Percentiles rank a stretch among this genome's conserved stretches.
Evolutionary conservation across 2,888 invertebrate species (phyloP).

Genomic region (Tupiocoris notatus): DNA sequence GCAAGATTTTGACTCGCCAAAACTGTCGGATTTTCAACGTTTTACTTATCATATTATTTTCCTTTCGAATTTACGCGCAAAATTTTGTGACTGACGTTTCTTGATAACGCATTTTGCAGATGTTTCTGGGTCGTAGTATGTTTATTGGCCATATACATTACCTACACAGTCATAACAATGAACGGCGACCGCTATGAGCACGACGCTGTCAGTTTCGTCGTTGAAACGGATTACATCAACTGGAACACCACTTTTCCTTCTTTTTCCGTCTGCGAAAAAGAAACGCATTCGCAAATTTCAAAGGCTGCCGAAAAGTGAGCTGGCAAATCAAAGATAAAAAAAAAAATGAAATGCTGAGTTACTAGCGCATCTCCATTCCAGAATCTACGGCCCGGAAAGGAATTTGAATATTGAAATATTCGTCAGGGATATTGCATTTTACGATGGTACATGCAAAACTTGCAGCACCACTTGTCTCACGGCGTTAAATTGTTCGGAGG

Average conservation of each 20-base stretch:
- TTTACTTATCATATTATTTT: too few species aligned
- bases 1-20: too few species aligned
- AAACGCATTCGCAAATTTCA: constrained; percentile 58
- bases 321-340: neutral
- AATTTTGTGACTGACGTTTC: too few species aligned
- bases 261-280: constrained; percentile 61
- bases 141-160: neutral
- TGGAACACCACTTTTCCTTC: constrained; percentile 66
- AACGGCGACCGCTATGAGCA: constrained; percentile 42
- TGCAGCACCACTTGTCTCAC: constrained; percentile 57
- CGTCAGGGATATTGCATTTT: constrained; percentile 62
- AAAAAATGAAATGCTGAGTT: neutral
- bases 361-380: constrained; percentile 21
- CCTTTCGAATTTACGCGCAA: too few species aligned
- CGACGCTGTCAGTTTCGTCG: constrained; percentile 57
- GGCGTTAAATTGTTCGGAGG: constrained; percentile 50
- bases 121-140: neutral
- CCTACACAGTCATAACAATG: neutral
- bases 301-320: constrained; percentile 12
- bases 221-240: constrained; percentile 61
- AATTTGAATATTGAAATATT: constrained; percentile 58
- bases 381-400: constrained; percentile 51
- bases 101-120: too few species aligned
- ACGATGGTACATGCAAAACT: constrained; percentile 60
- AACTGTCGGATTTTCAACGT: too few species aligned